Percentiles rank a stretch among this genome's conserved stretches.
Evolutionary conservation across 2,797 vertebrate species (phyloP).

Genomic region (Champsocephalus gunnari): DNA sequence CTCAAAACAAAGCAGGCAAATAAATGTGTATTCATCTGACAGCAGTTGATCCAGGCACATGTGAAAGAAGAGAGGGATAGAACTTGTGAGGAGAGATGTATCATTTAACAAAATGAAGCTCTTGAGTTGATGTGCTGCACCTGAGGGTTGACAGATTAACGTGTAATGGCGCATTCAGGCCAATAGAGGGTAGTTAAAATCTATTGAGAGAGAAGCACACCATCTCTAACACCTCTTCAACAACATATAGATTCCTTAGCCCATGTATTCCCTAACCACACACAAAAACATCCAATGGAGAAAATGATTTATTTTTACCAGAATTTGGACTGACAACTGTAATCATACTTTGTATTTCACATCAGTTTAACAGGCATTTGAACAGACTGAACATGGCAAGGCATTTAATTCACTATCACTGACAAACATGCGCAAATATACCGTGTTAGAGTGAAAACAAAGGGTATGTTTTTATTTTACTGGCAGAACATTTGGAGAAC

Average conservation of each 20-base stretch:
- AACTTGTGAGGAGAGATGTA: slow-evolving; percentile 30
- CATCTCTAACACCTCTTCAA: slow-evolving; percentile 13
- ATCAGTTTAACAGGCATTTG: slow-evolving; percentile 2
- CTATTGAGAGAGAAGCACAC: slow-evolving; percentile 58
- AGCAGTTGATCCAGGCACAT: slow-evolving; percentile 29
- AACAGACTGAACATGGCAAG: slow-evolving; percentile 30
- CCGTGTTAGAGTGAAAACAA: slow-evolving; percentile 48
- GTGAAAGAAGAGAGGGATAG: slow-evolving; percentile 9
- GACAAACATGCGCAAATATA: slow-evolving; percentile 43
- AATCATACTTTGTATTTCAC: background rate
- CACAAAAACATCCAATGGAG: background rate
- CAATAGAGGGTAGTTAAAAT: slow-evolving; percentile 83
- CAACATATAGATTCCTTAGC: slow-evolving; percentile 17
- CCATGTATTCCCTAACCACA: background rate
- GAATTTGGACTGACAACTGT: background rate
- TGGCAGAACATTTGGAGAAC: slow-evolving; percentile 28
- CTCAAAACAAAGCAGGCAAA: slow-evolving; percentile 31
- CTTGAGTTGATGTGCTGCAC: slow-evolving; percentile 33
- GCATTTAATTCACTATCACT: slow-evolving; percentile 22
- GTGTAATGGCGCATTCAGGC: slow-evolving; percentile 76
- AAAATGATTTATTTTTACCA: background rate
- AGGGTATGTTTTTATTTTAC: background rate
- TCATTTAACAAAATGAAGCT: slow-evolving; percentile 36
- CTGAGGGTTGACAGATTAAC: slow-evolving; percentile 48
- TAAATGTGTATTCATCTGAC: slow-evolving; percentile 27